Evolutionary conservation across 2,797 vertebrate genomes (phyloP).

Genomic region (Sarcophilus harrisii): DNA sequence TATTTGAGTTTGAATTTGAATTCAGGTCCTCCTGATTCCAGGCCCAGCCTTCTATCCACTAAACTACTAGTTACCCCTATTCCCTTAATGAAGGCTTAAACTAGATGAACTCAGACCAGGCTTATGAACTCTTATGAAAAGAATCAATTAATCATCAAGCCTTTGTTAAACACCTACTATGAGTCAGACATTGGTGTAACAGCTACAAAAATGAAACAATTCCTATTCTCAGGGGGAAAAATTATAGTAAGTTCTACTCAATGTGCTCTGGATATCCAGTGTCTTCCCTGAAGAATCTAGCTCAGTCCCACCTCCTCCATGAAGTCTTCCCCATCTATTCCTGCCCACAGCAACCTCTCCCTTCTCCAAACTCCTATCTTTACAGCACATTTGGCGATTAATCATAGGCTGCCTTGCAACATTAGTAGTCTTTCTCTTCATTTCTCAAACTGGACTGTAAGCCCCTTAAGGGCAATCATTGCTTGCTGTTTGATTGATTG

Average conservation of each 20-base stretch:
- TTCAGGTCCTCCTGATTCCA: not conserved
- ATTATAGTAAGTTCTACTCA: not conserved
- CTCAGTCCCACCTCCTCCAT: not conserved
- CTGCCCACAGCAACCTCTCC: not conserved
- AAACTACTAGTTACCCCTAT: not conserved
- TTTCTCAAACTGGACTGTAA: not conserved
- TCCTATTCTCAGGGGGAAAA: not conserved
- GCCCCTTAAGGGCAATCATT: not conserved
- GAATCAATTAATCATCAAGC: not conserved
- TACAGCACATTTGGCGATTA: not conserved
- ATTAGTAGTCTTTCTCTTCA: not conserved
- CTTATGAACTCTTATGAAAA: not conserved
- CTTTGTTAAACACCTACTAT: not conserved
- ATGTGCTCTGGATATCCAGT: fast-evolving
- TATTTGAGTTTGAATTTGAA: not conserved
- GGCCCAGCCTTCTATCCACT: not conserved
- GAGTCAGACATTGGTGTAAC: not conserved
- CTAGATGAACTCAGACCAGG: not conserved
- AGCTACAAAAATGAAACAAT: not conserved
- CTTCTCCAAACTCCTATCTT: not conserved
- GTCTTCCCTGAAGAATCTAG: not conserved
- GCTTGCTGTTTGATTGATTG: not conserved
- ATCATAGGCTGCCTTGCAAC: not conserved
- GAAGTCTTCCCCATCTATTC: not conserved
- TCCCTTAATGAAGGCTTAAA: not conserved